Evolutionary conservation across 2,113 vertebrate species (phyloP), one percentile per base, ranked within the genome.

Genomic region (Rhizomys pruinosus): DNA sequence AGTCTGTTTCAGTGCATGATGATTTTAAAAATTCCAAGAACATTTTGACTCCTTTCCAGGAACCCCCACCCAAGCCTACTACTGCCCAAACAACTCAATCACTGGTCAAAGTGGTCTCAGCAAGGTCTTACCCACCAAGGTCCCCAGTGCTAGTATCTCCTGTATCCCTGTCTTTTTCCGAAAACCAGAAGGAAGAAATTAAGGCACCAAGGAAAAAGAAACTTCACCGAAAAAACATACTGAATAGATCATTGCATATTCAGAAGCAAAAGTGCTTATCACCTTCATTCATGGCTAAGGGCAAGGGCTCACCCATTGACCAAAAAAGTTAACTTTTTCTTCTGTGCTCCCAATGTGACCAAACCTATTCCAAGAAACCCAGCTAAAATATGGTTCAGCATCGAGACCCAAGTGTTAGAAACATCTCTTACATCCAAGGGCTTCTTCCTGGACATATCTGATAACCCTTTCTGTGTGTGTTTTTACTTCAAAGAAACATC

Each of bases 191-290:
- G 69, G 59, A 92, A 79, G 92, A 93, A 79, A 34, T 16, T 4
- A 96, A 96, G 90, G 66, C 57, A 17, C 10, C 61, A 13, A 94
- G 88, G 90, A 82, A 82, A 97, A 96, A 64, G 89, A 97, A 90
- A 85, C 32, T 90, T 89, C 94, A 95, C 72, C 91, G 52, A 37
- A 97, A 88, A 96, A 95, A 42, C 25, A 84, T 78, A 57, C 52
- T 63, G 17, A 86, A 66, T 44, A 96, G 94, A 72, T 11, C 91
- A 39, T 91, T 95, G n/a, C 80, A 39, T 72, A 90, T 91, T 78
- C 95, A 96, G 16, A 97, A 95, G 69, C 63, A 95, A 47, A 92
- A 92, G 42, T 91, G 81, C 71, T 44, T 95, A 15, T 96, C 89
- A 4, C 57, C 95, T 37, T 93, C 81, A 1, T 89, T 95, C 61